Conservation (phyloP, 30 jellyfish, hydroid and myxozoan genomes). For the Cassiopea andromeda region DNA sequence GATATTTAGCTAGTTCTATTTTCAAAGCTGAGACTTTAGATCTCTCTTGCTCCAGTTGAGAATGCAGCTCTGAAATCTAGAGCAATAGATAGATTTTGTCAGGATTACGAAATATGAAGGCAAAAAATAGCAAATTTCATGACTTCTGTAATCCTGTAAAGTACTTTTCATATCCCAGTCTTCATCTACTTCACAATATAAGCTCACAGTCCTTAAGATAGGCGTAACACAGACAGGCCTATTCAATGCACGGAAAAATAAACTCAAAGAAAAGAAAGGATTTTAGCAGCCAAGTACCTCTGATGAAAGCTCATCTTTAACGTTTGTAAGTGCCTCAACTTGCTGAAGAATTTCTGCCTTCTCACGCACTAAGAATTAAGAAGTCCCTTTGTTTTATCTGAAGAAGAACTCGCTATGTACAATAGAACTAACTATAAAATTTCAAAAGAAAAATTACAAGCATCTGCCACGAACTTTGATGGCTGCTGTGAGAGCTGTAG, state of each 20-base stretch:
- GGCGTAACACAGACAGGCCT: neutral
- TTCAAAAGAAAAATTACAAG: too few species aligned
- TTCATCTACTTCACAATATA: too few species aligned
- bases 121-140: neutral
- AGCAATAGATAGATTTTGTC: neutral
- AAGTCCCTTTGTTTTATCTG: neutral
- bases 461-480: too few species aligned
- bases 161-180: too few species aligned
- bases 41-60: slow-evolving; percentile 90
- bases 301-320: slow-evolving; percentile 77
- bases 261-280: neutral
- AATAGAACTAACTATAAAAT: neutral
- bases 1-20: slow-evolving; percentile 70
- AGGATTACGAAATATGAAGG: neutral
- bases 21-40: slow-evolving; percentile 79
- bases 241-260: neutral
- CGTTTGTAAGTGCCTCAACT: slow-evolving; percentile 69
- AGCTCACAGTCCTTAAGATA: too few species aligned
- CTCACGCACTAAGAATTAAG: slow-evolving; percentile 71
- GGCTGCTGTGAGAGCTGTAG: too few species aligned
- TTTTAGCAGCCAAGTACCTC: slow-evolving; percentile 53
- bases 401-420: neutral
- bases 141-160: neutral
- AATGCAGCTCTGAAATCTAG: slow-evolving; percentile 80
- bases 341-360: slow-evolving; percentile 77